Percentiles rank a stretch among this genome's conserved stretches.
These are phyloP conservation scores for Oopsacas minuta DNA, from an alignment of 37 sponge, comb jelly and placozoan genomes.

Conservation along the genomic window DNA sequence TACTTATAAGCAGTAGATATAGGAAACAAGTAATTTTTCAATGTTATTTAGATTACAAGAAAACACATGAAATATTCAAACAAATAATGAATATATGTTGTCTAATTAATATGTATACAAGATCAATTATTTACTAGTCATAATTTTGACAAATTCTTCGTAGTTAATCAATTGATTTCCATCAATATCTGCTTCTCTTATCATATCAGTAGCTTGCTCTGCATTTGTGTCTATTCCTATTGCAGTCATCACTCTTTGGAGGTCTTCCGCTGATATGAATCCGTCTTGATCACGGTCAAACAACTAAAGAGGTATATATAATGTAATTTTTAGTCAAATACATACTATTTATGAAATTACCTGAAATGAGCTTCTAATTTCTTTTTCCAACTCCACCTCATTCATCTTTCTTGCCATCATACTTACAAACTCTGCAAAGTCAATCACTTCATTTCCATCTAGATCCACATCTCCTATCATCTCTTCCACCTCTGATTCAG, in stretches of 20 bases:
- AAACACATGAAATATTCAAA: too few species aligned
- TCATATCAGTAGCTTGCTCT: background rate
- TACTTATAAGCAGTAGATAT: too few species aligned
- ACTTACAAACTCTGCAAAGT: conserved; percentile 5
- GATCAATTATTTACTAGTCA: conserved; percentile 11
- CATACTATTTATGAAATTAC: background rate
- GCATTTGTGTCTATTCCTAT: background rate
- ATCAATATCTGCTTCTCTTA: background rate
- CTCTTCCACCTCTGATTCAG: background rate
- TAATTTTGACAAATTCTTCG: conserved; percentile 7
- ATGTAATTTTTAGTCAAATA: background rate
- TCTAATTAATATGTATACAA: too few species aligned
- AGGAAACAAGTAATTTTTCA: background rate
- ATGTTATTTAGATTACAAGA: background rate
- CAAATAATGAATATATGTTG: too few species aligned
- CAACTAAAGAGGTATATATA: background rate
- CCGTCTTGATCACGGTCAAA: conserved; percentile 9
- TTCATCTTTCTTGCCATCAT: conserved; percentile 1
- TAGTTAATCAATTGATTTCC: background rate
- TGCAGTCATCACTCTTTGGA: conserved; percentile 3
- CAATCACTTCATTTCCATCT: background rate
- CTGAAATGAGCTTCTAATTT: background rate
- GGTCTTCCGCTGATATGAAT: background rate
- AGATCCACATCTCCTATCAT: conserved; percentile 12
- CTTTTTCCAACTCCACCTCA: background rate